Base-by-base conservation (phyloP, 2,888 invertebrate genomes). In the Trileptium ribeirensis region DNA sequence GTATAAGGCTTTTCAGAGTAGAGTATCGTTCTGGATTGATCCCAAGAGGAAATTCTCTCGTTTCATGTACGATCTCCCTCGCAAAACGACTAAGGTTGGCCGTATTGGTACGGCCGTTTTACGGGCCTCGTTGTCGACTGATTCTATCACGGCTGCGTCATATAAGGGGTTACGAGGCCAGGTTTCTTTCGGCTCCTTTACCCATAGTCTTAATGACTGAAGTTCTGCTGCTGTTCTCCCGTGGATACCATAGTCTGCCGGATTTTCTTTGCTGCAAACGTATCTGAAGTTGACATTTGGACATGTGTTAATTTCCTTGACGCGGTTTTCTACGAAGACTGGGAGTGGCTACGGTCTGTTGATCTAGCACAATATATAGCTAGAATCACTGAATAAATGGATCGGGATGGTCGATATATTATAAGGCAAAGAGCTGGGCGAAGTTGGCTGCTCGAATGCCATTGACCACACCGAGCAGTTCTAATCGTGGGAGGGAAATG, bases 191-290 rank as follows among this genome's bases (percentile, higher is more conserved):
- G 86, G 86, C 15, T 86, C 86, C 2, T 81, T 37, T 83, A 84
- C 85, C 86, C 86, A 87, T 0, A 83, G 31, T 1, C 74, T 24
- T 29, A 24, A 77, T 38, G 0, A 78, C 39, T 8, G 70, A 19
- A 15, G 84, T 77, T 37, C 83, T 80, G 0, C 39, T 33, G 0
- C 82, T 79, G 15, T 80, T 29, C n/a, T 83, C 0, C 15, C 86
- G 86, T 75, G 85, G 38, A 8, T 85, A 0, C 84, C 83, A 3
- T 83, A 79, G 81, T 87, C 87, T 1, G 86, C 87, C 0, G 87
- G 86, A 81, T 87, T 87, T 0, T 84, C 82, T 36, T 83, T 70
- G 0, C 85, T 82, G 1, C 67, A 38, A 31, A 86, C 85, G 78
- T 87, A 84, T 33, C 82, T 82, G 84, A 86, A 86, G 33, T 67